Conservation (phyloP, 2,797 vertebrate genomes). For the Cichlasoma orientale region DNA sequence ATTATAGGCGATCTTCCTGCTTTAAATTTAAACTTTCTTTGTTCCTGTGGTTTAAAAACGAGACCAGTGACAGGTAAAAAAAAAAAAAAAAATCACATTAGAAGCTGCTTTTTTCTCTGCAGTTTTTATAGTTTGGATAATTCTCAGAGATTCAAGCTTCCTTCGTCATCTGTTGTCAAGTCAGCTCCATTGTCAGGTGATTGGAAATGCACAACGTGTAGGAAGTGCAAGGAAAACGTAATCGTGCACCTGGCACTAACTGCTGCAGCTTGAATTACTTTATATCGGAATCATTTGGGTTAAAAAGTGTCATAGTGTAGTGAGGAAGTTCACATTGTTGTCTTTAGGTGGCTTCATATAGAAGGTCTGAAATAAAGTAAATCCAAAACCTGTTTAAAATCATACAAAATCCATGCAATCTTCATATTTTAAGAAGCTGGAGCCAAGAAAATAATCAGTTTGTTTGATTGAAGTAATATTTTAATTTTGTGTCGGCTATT, state of each 20-base stretch:
- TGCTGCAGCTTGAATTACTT: no score
- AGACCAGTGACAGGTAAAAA: background rate
- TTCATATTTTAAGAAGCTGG: background rate
- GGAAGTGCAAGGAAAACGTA: background rate
- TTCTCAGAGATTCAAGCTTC: background rate
- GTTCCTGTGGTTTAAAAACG: background rate
- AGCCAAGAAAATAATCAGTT: background rate
- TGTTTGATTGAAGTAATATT: background rate
- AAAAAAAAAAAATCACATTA: background rate
- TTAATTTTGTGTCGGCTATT: background rate
- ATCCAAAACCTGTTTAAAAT: background rate
- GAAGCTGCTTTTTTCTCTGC: background rate
- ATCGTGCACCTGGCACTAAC: background rate
- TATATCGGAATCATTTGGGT: background rate
- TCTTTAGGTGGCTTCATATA: background rate
- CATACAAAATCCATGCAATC: background rate
- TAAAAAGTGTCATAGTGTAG: background rate
- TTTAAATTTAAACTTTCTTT: background rate
- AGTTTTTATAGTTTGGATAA: background rate
- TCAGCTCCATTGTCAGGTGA: background rate
- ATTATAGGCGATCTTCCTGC: background rate
- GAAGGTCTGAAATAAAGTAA: background rate
- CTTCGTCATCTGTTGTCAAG: conserved; percentile 31
- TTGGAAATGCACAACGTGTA: background rate
- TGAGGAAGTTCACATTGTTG: background rate